Percentiles rank a stretch among this genome's conserved stretches.
Conservation (phyloP, 2,888 invertebrate genomes). For the Orthosia cruda region DNA sequence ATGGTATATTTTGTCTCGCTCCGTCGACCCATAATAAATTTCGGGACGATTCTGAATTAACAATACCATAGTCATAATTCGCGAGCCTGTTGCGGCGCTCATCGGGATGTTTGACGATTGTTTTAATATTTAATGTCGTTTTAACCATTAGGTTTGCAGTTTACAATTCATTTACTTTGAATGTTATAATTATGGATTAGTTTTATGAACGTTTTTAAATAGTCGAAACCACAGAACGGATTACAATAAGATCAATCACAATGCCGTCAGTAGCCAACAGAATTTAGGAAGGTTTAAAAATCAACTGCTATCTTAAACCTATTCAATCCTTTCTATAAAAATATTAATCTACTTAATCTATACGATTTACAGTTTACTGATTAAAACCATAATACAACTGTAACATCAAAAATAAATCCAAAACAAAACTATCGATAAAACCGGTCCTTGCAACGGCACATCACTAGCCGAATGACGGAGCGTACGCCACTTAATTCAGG, state of each 20-base stretch:
- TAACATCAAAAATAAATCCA: background rate
- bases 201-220: background rate
- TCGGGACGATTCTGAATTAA: slow-evolving; percentile 87
- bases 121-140: slow-evolving; percentile 71
- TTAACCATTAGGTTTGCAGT: slow-evolving; percentile 63
- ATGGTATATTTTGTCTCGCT: slow-evolving; percentile 75
- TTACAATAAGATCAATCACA: background rate
- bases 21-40: slow-evolving; percentile 82
- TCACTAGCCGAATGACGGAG: slow-evolving; percentile 74
- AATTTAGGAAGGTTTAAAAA: background rate
- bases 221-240: background rate
- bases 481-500: slow-evolving; percentile 81
- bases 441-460: slow-evolving; percentile 54
- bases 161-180: slow-evolving; percentile 29
- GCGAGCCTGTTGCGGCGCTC: slow-evolving; percentile 82
- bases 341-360: too few species aligned
- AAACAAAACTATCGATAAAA: slow-evolving; percentile 66
- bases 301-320: background rate
- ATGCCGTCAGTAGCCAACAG: background rate
- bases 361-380: background rate
- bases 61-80: slow-evolving; percentile 86
- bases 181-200: background rate
- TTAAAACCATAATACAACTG: background rate
- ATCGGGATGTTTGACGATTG: slow-evolving; percentile 78
- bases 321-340: background rate